Evolutionary conservation across 92 coral and sea anemone species (phyloP).

Genomic region (Epizoanthus fatuus): DNA sequence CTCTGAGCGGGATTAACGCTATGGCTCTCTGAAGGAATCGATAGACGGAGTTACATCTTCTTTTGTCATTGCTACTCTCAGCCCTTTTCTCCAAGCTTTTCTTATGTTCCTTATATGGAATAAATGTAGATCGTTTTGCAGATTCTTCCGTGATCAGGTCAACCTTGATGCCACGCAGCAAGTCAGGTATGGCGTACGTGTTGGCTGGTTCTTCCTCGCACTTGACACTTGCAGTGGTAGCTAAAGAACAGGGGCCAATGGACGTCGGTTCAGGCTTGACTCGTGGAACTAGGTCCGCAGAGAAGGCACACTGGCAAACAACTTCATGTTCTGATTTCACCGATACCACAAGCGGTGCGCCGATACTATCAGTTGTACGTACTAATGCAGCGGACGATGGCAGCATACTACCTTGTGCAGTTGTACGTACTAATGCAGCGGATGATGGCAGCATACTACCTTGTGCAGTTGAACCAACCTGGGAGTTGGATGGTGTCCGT

Average conservation of each 20-base stretch:
- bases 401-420: background rate
- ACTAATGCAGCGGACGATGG: background rate
- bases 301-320: constrained; percentile 1
- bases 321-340: constrained; percentile 11
- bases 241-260: background rate
- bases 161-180: constrained; percentile 27
- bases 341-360: background rate
- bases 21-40: constrained; percentile 30
- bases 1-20: constrained; percentile 25
- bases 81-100: background rate
- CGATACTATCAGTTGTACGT: background rate
- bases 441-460: background rate
- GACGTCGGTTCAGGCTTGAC: background rate
- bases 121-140: background rate
- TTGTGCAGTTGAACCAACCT: background rate
- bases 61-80: background rate
- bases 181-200: constrained; percentile 25
- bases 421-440: background rate
- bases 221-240: background rate
- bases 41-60: constrained; percentile 28
- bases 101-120: constrained; percentile 22
- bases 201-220: background rate
- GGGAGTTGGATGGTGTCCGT: background rate
- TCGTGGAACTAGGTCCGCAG: background rate
- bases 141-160: background rate